These are phyloP conservation scores for Archips xylosteana DNA, from an alignment of 2,888 invertebrate genomes.

Conservation along the genomic window DNA sequence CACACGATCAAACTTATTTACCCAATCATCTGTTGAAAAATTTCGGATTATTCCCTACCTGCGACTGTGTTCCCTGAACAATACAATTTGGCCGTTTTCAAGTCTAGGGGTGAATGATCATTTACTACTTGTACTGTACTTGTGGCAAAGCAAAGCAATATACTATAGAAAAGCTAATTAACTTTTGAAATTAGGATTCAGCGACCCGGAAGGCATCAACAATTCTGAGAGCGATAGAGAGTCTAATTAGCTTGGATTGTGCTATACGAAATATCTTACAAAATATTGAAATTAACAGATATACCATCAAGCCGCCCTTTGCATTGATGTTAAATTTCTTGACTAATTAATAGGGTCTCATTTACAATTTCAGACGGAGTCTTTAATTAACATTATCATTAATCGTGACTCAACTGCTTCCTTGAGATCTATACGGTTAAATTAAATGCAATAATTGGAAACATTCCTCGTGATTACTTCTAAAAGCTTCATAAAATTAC, in stretches of 20 bases:
- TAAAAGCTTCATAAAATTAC: constrained; percentile 1
- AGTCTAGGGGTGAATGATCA: too few species aligned
- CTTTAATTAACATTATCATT: constrained; percentile 39
- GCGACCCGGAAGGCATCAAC: not conserved
- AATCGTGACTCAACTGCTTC: constrained; percentile 37
- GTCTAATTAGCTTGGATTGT: not conserved
- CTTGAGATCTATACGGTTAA: constrained; percentile 22
- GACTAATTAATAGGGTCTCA: constrained; percentile 35
- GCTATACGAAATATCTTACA: not conserved
- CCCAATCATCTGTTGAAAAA: too few species aligned
- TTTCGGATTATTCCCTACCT: too few species aligned
- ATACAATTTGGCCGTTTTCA: too few species aligned
- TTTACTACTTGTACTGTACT: too few species aligned
- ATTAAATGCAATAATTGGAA: constrained; percentile 20
- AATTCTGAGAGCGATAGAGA: not conserved
- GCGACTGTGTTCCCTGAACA: too few species aligned
- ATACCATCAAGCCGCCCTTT: not conserved
- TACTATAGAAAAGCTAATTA: too few species aligned
- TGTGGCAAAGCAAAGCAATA: not conserved
- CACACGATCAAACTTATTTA: too few species aligned
- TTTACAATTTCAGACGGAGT: constrained; percentile 41
- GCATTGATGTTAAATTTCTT: constrained; percentile 9
- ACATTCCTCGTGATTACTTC: constrained; percentile 7
- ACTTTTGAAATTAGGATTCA: not conserved
- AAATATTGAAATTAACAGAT: not conserved